Percentiles rank a stretch among this genome's conserved stretches.
phyloP scores from a whole-genome alignment of 1,140 invertebrate species.

The Orussus abietinus region DNA sequence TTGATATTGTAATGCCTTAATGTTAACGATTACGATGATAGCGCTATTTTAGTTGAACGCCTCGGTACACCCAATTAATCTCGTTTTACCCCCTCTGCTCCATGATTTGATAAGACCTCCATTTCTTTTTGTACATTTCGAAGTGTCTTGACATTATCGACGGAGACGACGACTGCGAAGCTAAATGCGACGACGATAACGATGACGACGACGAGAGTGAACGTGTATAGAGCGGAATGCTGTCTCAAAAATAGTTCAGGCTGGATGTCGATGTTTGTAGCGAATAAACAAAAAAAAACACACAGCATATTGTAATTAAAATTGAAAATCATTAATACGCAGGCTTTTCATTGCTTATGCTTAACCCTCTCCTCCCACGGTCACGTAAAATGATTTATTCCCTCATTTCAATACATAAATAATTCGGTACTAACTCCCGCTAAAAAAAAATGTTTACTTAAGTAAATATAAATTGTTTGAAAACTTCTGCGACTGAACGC shows the following conservation, averaged over 20 bases:
- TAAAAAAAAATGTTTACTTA: no score
- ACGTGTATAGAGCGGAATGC: conserved; percentile 41
- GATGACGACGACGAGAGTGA: conserved; percentile 25
- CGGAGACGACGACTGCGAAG: conserved; percentile 3
- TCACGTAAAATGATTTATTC: neutral
- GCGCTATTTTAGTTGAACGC: conserved; percentile 40
- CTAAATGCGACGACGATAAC: conserved; percentile 10
- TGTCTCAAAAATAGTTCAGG: conserved; percentile 52
- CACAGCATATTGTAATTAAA: conserved; percentile 51
- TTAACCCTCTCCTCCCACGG: neutral
- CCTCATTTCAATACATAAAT: no score
- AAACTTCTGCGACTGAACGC: no score
- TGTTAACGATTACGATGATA: conserved; percentile 52
- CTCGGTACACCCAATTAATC: no score
- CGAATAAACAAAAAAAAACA: conserved; percentile 39
- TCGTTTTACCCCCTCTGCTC: neutral
- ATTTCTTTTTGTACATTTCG: neutral
- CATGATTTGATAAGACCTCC: neutral
- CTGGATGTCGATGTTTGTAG: conserved; percentile 54
- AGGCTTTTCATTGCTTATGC: no score
- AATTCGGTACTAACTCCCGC: no score
- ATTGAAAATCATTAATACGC: conserved; percentile 38
- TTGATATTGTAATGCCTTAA: conserved; percentile 55
- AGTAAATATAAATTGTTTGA: no score
- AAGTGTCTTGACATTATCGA: neutral